Conservation (phyloP, 2,888 invertebrate genomes). For the Agrochola lychnidis region DNA sequence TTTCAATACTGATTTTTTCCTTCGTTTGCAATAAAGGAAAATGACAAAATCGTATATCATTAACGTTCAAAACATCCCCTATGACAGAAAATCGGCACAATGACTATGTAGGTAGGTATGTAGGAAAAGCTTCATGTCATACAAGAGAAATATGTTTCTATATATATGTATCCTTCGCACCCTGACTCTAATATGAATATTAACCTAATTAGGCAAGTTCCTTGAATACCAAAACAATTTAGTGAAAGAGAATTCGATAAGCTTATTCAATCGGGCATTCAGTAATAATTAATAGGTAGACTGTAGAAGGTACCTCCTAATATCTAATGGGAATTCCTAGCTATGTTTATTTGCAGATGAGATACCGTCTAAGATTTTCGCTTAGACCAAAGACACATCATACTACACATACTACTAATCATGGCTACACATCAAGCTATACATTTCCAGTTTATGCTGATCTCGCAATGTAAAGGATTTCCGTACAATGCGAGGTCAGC, state of each 20-base stretch:
- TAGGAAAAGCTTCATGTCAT: background rate
- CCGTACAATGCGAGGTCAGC: too few species aligned
- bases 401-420: too few species aligned
- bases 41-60: conserved; percentile 3
- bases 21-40: background rate
- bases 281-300: background rate
- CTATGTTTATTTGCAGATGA: background rate
- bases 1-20: background rate
- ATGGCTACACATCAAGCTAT: too few species aligned
- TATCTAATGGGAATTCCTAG: background rate
- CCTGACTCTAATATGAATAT: conserved; percentile 4
- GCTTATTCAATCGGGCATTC: conserved; percentile 8
- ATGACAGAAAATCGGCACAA: conserved; percentile 14
- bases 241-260: conserved; percentile 15
- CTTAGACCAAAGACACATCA: too few species aligned
- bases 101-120: background rate
- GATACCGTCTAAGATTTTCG: background rate
- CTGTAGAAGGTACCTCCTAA: background rate
- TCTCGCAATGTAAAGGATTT: too few species aligned
- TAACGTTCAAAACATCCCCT: background rate
- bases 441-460: too few species aligned
- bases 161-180: background rate
- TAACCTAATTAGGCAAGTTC: conserved; percentile 27
- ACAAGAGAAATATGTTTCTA: background rate
- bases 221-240: conserved; percentile 16